Evolutionary conservation across 2,888 invertebrate species (phyloP), one percentile per base, ranked within the genome.

Genomic region (Auanema sp.): DNA sequence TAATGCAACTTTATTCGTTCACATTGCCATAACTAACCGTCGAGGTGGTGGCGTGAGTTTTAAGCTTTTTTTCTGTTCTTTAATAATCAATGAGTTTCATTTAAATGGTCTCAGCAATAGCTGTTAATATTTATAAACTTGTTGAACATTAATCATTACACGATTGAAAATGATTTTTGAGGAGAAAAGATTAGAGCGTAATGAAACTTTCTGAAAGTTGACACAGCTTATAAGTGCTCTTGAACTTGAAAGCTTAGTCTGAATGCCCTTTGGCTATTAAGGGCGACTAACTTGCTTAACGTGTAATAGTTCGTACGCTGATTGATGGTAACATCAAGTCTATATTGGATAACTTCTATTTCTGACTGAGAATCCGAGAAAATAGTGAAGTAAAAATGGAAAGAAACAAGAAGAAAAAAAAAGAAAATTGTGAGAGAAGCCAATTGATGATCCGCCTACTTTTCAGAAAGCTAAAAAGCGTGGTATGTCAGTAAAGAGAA

Each of bases 11-110:
- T 81, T 88, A 14, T 89, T 88, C 80, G 86, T 88, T 21, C 88
- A 89, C 79, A 83, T 88, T 23, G 87, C 87, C 51, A 85, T 88
- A 64, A 88, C 88, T 49, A 88, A 87, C 79, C 85, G 86, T 74
- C 79, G 86, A 67, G 87, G 87, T 43, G 87, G 87, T 65, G 87
- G 86, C 80, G 86, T 86, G 78, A 81, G 72, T 58, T 21, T 33
- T 8, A n/a, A 16, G 8, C 33, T 33, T 33, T 33, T 33, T 33
- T 33, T 33, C 8, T 55, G 12, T 33, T 33, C 33, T 8, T 33
- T 5, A 33, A 33, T 23, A 4, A 64, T n/a, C 25, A 23, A n/a
- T 21, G 33, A 33, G 33, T 8, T 33, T 33, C 33, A 33, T 33
- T 33, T 55, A 33, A 33, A 33, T 33, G 16, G 47, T 5, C 16